Evolutionary conservation across 2,888 invertebrate species (phyloP).

Genomic region (Penaeus monodon): DNA sequence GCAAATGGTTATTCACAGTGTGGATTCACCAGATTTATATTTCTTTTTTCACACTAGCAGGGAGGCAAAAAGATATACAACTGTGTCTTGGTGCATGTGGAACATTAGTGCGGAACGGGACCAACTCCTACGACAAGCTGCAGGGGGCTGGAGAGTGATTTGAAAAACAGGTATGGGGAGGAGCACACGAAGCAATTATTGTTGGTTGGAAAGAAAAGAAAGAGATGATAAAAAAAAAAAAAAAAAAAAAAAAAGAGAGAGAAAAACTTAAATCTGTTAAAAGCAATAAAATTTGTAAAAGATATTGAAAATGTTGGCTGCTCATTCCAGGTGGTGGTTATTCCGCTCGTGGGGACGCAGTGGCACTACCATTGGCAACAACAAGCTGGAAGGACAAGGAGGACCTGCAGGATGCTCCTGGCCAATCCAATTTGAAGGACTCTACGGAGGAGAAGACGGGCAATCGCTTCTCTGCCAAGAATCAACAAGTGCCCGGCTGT

Average conservation of each 20-base stretch:
- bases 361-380: constrained; percentile 90
- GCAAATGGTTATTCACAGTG: no score
- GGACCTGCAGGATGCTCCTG: constrained; percentile 75
- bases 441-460: constrained; percentile 85
- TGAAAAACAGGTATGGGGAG: constrained; percentile 72
- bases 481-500: constrained; percentile 79
- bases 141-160: constrained; percentile 87
- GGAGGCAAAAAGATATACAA: constrained; percentile 75
- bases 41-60: constrained; percentile 60
- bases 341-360: constrained; percentile 97
- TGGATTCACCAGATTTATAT: not conserved
- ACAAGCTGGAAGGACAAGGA: constrained; percentile 75
- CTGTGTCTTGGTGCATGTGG: constrained; percentile 84
- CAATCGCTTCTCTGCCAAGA: constrained; percentile 81
- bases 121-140: constrained; percentile 95
- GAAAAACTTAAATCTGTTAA: no score
- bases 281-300: no score
- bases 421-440: constrained; percentile 75
- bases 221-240: no score
- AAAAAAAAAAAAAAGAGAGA: constrained; percentile 75
- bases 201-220: constrained; percentile 70
- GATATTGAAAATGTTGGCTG: constrained; percentile 66
- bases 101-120: constrained; percentile 87
- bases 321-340: constrained; percentile 76
- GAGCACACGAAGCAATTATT: not conserved